Base-by-base conservation (phyloP, 2,113 vertebrate species). In the Menidia beryllina region DNA sequence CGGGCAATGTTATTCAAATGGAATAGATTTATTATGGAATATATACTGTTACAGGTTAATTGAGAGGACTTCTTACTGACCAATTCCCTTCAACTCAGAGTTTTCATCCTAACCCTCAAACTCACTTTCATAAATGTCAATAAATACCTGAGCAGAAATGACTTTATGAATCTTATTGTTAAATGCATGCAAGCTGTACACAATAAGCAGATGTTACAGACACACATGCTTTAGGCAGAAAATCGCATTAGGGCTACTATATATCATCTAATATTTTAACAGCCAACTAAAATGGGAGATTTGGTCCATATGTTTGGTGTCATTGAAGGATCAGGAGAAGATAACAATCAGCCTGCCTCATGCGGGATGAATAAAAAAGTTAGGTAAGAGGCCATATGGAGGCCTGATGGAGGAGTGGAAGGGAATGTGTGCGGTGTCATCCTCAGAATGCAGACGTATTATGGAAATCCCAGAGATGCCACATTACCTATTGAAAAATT, bases 241-340 rank as follows among this genome's bases (percentile, higher is more conserved):
- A 90, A 90, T 91, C 86, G 86, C 85, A 93, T 91, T 88, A 89
- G 67, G 69, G 25, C 59, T 76, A 66, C 78, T 25, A 91, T 88
- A 89, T 88, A 90, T 92, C 86, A 91, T 86, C 60, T 62, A 55
- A 54, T 71, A 59, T 61, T 86, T 87, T 88, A 85, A 85, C 58
- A 27, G 74, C 78, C 74, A 66, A 82, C 70, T 70, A 82, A 82
- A 87, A 85, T 61, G 61, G 78, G 60, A 86, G 82, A 91, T 91
- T 83, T 80, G 63, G 52, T 87, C 89, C 91, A 93, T 90, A 90
- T 92, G 91, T 87, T 81, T 80, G 74, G 80, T 89, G 90, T 90
- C 85, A 90, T 84, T 84, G 86, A 86, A 53, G 79, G 77, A 87
- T 88, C 78, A 82, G 45, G 72, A 76, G 75, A 66, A 82, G 79